These are phyloP conservation scores for Rhea americana DNA, from an alignment of 2,113 vertebrate species.

Conservation along the genomic window DNA sequence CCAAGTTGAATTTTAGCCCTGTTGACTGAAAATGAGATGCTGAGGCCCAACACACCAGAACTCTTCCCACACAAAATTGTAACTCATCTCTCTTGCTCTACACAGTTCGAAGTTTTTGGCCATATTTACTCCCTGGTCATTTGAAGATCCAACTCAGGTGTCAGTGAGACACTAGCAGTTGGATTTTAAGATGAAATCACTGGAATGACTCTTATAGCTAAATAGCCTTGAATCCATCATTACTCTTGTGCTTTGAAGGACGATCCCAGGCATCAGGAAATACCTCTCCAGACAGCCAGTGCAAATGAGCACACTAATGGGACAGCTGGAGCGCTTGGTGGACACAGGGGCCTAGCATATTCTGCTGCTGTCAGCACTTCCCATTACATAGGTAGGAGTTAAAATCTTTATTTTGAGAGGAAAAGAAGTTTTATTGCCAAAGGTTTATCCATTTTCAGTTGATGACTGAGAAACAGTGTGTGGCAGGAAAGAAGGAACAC, in stretches of 20 bases:
- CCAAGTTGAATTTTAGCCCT: background rate
- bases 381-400: rapidly evolving
- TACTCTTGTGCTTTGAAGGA: background rate
- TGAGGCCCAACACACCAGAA: background rate
- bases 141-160: background rate
- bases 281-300: background rate
- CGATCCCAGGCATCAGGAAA: no score
- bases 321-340: rapidly evolving
- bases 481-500: background rate
- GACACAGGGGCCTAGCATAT: background rate
- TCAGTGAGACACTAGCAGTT: background rate
- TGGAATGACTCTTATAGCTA: background rate
- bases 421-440: background rate
- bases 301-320: rapidly evolving
- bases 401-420: background rate
- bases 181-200: background rate
- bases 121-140: background rate
- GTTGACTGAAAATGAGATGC: background rate
- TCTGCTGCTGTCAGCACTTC: background rate
- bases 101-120: background rate
- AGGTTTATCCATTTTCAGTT: background rate
- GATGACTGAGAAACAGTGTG: background rate
- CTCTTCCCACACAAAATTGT: background rate
- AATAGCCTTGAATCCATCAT: background rate
- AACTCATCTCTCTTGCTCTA: background rate